Percentiles rank a stretch among this genome's conserved stretches.
Evolutionary conservation across 2,113 vertebrate species (phyloP).

Genomic region (Siphamia tubifer): DNA sequence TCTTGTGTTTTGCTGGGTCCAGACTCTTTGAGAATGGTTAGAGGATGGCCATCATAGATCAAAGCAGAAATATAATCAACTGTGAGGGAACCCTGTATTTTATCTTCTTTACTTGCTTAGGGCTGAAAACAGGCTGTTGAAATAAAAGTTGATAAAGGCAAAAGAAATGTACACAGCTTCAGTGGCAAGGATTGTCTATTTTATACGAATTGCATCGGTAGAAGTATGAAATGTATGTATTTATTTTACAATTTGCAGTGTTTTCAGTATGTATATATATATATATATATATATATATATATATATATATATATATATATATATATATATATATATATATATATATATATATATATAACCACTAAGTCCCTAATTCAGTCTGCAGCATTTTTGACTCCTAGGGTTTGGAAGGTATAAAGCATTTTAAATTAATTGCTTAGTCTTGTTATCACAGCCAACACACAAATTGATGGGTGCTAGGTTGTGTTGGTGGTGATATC

Average conservation of each 20-base stretch:
- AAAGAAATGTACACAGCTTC: slow-evolving; percentile 4
- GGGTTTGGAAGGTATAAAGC: too few relatives aligned
- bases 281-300: too few relatives aligned
- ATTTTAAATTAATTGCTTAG: too few relatives aligned
- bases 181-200: slow-evolving; percentile 13
- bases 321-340: too few relatives aligned
- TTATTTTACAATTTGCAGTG: background rate
- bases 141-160: slow-evolving; percentile 30
- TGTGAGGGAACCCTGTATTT: slow-evolving; percentile 44
- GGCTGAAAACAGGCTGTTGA: slow-evolving; percentile 44
- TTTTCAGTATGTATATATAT: too few relatives aligned
- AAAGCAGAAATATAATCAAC: slow-evolving; percentile 67
- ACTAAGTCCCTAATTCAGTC: background rate
- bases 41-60: slow-evolving; percentile 48
- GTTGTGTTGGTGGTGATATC: slow-evolving; percentile 36
- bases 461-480: background rate
- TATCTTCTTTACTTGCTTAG: slow-evolving; percentile 47
- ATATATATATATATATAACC: too few relatives aligned
- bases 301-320: too few relatives aligned
- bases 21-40: slow-evolving; percentile 46
- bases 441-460: background rate
- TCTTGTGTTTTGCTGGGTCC: slow-evolving; percentile 45
- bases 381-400: background rate
- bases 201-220: slow-evolving; percentile 10
- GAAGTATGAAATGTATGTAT: background rate